A percentile compares a stretch with the other conserved stretches of the same genome.
These are phyloP conservation scores for Rynchops niger DNA, from an alignment of 2,113 vertebrate species.

Conservation along the genomic window DNA sequence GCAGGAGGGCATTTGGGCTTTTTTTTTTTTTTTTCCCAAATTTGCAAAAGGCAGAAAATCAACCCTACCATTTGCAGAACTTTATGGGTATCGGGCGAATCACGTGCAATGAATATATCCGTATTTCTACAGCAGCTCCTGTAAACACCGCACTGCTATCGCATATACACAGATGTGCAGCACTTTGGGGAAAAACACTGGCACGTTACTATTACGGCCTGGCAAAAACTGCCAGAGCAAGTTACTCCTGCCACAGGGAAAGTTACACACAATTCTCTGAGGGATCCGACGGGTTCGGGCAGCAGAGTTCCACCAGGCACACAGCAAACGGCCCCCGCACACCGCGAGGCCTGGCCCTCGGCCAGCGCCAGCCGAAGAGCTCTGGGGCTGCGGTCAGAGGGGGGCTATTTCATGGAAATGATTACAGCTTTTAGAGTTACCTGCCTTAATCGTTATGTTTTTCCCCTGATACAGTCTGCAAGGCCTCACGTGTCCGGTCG, in stretches of 20 bases:
- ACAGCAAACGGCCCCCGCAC: neutral
- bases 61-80: neutral
- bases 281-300: neutral
- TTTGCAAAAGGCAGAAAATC: slow-evolving; percentile 12
- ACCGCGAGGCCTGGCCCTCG: fast-evolving
- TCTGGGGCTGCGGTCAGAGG: too few species aligned
- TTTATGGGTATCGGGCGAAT: neutral
- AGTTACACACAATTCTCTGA: neutral
- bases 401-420: too few species aligned
- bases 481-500: too few species aligned
- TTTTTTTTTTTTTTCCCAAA: slow-evolving; percentile 24
- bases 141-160: neutral
- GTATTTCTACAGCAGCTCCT: neutral
- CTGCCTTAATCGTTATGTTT: neutral
- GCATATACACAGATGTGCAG: neutral
- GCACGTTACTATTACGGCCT: too few species aligned
- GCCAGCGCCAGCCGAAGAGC: too few species aligned
- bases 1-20: neutral
- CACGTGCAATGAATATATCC: neutral
- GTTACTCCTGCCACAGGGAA: neutral
- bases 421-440: neutral
- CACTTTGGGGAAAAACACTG: neutral
- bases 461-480: neutral
- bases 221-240: fast-evolving
- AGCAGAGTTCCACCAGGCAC: neutral